These are phyloP conservation scores for Drosophila parabipectinata DNA, from an alignment of 1,140 invertebrate species.

Conservation along the genomic window DNA sequence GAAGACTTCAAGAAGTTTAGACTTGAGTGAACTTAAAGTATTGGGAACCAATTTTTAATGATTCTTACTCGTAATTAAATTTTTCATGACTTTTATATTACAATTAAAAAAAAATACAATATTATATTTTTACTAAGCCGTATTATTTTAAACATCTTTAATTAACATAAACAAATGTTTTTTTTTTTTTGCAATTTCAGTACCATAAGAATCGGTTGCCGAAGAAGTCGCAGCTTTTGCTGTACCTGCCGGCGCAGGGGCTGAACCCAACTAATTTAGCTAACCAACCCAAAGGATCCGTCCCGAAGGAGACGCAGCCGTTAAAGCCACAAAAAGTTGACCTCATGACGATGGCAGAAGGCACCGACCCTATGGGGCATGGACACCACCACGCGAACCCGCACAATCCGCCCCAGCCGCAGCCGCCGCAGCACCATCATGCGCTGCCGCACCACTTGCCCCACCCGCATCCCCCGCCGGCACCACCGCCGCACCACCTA, in stretches of 20 bases:
- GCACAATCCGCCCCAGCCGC: slow-evolving; percentile 69
- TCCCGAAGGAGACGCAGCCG: slow-evolving; percentile 32
- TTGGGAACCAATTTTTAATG: too few relatives aligned
- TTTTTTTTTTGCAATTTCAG: slow-evolving; percentile 19
- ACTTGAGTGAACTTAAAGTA: too few relatives aligned
- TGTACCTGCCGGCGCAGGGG: background rate
- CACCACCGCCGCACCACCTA: slow-evolving; percentile 46
- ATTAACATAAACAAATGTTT: background rate
- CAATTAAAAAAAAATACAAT: too few relatives aligned
- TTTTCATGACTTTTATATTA: background rate
- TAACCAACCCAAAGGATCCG: slow-evolving; percentile 24
- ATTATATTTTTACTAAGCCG: too few relatives aligned
- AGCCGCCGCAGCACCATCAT: slow-evolving; percentile 60
- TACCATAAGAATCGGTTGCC: slow-evolving; percentile 53
- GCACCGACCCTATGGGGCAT: slow-evolving; percentile 84
- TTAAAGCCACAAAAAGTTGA: slow-evolving; percentile 71
- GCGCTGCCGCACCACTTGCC: slow-evolving; percentile 54
- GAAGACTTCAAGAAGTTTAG: too few relatives aligned
- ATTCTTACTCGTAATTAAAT: background rate
- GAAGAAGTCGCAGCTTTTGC: slow-evolving; percentile 36
- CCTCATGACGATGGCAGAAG: slow-evolving; percentile 84
- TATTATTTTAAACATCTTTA: background rate
- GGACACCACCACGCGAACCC: slow-evolving; percentile 75
- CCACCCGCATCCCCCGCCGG: slow-evolving; percentile 51
- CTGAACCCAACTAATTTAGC: background rate